These are phyloP conservation scores for Nineta flava DNA, from an alignment of 2,888 invertebrate genomes.

Conservation along the genomic window DNA sequence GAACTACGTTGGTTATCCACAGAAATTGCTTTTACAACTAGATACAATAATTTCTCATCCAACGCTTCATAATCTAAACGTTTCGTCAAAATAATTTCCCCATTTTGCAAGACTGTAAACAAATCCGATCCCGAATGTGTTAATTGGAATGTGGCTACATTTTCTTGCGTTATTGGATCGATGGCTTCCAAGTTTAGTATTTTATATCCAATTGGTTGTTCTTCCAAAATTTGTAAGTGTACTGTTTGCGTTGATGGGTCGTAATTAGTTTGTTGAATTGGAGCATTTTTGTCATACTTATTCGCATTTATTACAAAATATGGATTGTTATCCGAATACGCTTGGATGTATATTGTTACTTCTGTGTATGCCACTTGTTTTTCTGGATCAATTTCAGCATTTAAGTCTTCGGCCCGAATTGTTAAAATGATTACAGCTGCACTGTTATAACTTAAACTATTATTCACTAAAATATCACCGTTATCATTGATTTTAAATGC, in stretches of 20 bases:
- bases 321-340: conserved; percentile 60
- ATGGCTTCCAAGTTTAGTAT: conserved; percentile 51
- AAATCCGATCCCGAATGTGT: conserved; percentile 36
- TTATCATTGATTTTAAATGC: conserved; percentile 53
- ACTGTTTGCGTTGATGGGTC: neutral
- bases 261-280: neutral
- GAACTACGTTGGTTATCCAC: conserved; percentile 39
- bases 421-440: conserved; percentile 60
- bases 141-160: conserved; percentile 42
- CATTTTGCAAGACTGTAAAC: conserved; percentile 48
- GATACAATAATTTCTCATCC: conserved; percentile 37
- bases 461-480: conserved; percentile 52
- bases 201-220: conserved; percentile 57
- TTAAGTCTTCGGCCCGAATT: conserved; percentile 50
- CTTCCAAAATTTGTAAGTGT: conserved; percentile 51
- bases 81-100: conserved; percentile 55
- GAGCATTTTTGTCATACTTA: neutral
- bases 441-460: conserved; percentile 51
- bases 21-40: conserved; percentile 39
- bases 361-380: conserved; percentile 48
- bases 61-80: conserved; percentile 63
- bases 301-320: conserved; percentile 39
- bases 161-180: conserved; percentile 48
- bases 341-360: conserved; percentile 62
- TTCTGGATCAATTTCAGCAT: conserved; percentile 48